Evolutionary conservation across 1,140 invertebrate genomes (phyloP), one percentile per base, ranked within the genome.

Genomic region (Telenomus remus): DNA sequence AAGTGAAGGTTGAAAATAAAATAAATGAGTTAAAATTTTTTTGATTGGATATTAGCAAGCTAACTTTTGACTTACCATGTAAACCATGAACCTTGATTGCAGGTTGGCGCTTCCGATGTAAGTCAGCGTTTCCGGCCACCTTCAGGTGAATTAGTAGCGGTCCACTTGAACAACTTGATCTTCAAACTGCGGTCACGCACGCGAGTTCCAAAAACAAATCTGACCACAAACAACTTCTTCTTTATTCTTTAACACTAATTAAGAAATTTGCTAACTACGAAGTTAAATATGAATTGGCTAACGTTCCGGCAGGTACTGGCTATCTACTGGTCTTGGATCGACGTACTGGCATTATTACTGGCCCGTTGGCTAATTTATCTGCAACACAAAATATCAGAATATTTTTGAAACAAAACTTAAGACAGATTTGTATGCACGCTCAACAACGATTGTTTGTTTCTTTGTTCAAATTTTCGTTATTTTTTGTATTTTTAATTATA

Each of bases 71-170:
- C 87, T 87, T 76, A 88, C 87, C 87, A 88, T 88, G 87, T 87
- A 88, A 88, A 88, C 87, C 87, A 88, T 88, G 87, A 88, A 88
- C 87, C 86, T 88, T 88, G 87, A 88, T 88, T 88, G 86, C 87
- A 88, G 86, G 85, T 88, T 86, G 86, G 86, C 86, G 83, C 77
- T 87, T 83, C 80, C 81, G 86, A 87, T 86, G 85, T 88, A 88
- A 88, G 82, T 88, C 86, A 86, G 86, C 82, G 86, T 86, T 84
- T 87, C 85, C 82, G 84, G 81, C 85, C 86, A 84, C 82, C 81
- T 76, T 80, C 79, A 72, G 56, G 68, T 81, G 81, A 69, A 79
- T 71, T 81, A 51, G 60, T 39, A n/a, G n/a, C 69, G 61, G 56
- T 68, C 68, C 27, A 48, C 61, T 48, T 50, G 19, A 27, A 27